Percentiles rank a stretch among this genome's conserved stretches.
Evolutionary conservation across 2,888 invertebrate species (phyloP).

Genomic region (Sphaerophoria rueppellii): DNA sequence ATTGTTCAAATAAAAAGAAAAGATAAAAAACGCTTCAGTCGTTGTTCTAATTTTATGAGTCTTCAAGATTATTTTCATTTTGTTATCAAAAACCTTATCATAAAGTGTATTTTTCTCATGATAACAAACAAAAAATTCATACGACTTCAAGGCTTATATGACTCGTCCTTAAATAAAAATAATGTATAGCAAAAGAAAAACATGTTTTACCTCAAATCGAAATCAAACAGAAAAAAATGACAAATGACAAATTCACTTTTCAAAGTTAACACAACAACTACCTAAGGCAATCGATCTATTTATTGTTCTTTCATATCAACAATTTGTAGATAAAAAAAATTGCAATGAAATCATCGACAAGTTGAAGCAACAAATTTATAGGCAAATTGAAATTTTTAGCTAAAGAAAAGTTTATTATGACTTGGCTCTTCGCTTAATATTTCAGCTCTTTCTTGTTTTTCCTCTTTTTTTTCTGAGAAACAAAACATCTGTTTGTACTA

Average conservation of each 20-base stretch:
- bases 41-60: constrained; percentile 38
- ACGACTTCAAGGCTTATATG: constrained; percentile 4
- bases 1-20: neutral
- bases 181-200: neutral
- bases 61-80: constrained; percentile 20
- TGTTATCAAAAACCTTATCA: constrained; percentile 58
- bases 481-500: constrained; percentile 13
- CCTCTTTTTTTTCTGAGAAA: neutral
- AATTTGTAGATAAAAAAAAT: neutral
- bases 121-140: constrained; percentile 21
- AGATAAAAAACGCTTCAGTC: too few relatives aligned
- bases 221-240: neutral
- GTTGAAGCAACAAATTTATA: neutral
- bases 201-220: too few relatives aligned
- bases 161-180: constrained; percentile 4
- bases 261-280: neutral
- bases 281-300: constrained; percentile 2
- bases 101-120: constrained; percentile 8
- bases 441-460: too few relatives aligned
- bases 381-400: constrained; percentile 19
- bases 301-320: too few relatives aligned
- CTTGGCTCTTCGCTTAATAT: too few relatives aligned
- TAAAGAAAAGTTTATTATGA: constrained; percentile 18
- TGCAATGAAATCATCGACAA: constrained; percentile 39
- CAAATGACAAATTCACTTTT: constrained; percentile 10